Evolutionary conservation across 2,113 vertebrate genomes (phyloP), one percentile per base, ranked within the genome.

Genomic region (Ameiurus melas): DNA sequence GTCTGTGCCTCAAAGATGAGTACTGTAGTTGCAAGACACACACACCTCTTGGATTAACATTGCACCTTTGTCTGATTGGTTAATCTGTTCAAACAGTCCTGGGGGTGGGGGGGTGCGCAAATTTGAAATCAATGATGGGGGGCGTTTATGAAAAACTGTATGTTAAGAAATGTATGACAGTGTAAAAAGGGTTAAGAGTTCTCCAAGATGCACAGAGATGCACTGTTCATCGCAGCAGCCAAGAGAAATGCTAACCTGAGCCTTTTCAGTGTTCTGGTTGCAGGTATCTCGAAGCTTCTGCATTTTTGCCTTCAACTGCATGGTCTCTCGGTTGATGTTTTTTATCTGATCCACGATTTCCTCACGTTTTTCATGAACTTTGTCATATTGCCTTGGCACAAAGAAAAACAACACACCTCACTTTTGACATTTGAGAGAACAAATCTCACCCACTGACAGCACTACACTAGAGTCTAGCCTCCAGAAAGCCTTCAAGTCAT

Each of bases 281-380:
- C 94, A 95, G 9, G 85, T 79, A 2, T 95, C 94, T 86, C 89
- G 92, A 85, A 96, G 91, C 60, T 86, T 92, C 88, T 94, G 93
- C 75, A 95, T 95, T 89, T 95, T 94, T n/a, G 82, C 91, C 86
- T 94, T 95, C 64, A 95, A 89, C 88, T 95, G 93, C 84, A 94
- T 93, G 10, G 91, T 94, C 86, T 95, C 93, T 13, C 80, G 83
- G 9, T 85, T 91, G 66, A 94, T 92, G 86, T 93, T 93, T n/a
- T 94, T 90, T 71, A 96, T 95, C 82, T 91, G 91, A 25, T 94
- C 93, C 0, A 93, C 95, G 87, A 95, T 93, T 77, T 95, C 94
- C 75, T 96, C 94, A 0, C 94, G 93, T 84, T 96, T 96, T 79
- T 95, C 93, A 16, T 95, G 93, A 77, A 96, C 93, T 82, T 95